Evolutionary conservation across 2,113 vertebrate genomes (phyloP).

Genomic region (Machaerirhynchus nigripectus): DNA sequence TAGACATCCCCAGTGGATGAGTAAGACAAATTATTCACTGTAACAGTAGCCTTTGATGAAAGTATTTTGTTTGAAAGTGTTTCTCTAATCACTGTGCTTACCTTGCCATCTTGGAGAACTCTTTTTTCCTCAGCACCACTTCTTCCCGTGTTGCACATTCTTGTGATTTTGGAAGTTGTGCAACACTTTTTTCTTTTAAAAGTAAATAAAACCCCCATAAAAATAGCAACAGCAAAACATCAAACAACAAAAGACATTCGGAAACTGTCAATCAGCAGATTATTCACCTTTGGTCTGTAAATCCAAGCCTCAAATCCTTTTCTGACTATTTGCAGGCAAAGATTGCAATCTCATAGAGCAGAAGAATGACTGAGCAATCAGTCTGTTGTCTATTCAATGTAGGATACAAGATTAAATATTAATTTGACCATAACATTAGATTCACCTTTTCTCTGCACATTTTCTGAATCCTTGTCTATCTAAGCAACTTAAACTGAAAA

Average conservation of each 20-base stretch:
- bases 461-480: not conserved
- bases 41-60: not conserved
- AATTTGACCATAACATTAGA: not conserved
- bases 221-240: not conserved
- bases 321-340: not conserved
- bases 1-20: not conserved
- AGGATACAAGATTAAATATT: not conserved
- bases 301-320: not conserved
- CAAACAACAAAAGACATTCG: not conserved
- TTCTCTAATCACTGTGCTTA: not conserved
- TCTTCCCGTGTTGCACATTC: not conserved
- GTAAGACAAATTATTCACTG: conserved; percentile 1
- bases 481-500: not conserved
- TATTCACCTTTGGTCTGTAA: not conserved
- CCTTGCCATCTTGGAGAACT: not conserved
- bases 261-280: not conserved
- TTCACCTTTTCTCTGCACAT: not conserved
- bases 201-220: not conserved
- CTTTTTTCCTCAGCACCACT: not conserved
- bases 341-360: not conserved
- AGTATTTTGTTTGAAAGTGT: not conserved
- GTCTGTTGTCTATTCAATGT: not conserved
- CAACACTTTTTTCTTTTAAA: not conserved
- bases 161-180: not conserved
- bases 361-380: not conserved